Evolutionary conservation across 1,140 invertebrate genomes (phyloP), one percentile per base, ranked within the genome.

Genomic region (Lepidurus arcticus): DNA sequence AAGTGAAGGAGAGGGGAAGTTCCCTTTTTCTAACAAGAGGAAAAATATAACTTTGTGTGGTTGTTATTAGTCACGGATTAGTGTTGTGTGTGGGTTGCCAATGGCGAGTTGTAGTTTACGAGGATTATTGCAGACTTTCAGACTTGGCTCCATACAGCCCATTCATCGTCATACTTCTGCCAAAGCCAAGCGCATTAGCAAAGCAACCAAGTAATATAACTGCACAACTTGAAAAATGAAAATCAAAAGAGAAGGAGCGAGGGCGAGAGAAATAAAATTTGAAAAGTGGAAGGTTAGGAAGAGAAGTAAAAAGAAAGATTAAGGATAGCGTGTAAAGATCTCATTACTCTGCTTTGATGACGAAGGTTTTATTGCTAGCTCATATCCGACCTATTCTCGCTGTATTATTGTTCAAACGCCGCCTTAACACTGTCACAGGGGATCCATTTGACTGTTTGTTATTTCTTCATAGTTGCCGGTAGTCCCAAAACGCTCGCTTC

Each of bases 341-440:
- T 13, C 16, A 21, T 13, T n/a, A n/a, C 21, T 7, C 21, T 11
- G 8, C 53, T 65, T 21, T 65, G 53, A 65, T n/a, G 53, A 65
- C 16, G 53, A 47, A 65, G 53, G n/a, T 65, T 65, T 65, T 65
- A 65, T 65, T 65, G 53, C 53, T 9, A 65, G n/a, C 53, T 65
- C 53, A 21, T 65, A 65, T 65, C n/a, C 53, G 53, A 65, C 53
- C 13, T 4, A 21, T 65, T 65, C 16, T 65, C 16, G 53, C 53
- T 21, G 21, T 65, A 21, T 65, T 65, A 65, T 65, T 65, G 53
- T 65, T 65, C 16, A 65, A 65, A 65, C 13, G n/a, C 53, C 53
- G 53, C 53, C 53, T n/a, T 65, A 65, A 65, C 16, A 65, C 53
- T 65, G 53, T 65, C 53, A 21, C 53, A 21, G 53, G 53, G 53